Evolutionary conservation across 23 tunicate species (phyloP), one percentile per base, ranked within the genome.

Genomic region (Phallusia fumigata): DNA sequence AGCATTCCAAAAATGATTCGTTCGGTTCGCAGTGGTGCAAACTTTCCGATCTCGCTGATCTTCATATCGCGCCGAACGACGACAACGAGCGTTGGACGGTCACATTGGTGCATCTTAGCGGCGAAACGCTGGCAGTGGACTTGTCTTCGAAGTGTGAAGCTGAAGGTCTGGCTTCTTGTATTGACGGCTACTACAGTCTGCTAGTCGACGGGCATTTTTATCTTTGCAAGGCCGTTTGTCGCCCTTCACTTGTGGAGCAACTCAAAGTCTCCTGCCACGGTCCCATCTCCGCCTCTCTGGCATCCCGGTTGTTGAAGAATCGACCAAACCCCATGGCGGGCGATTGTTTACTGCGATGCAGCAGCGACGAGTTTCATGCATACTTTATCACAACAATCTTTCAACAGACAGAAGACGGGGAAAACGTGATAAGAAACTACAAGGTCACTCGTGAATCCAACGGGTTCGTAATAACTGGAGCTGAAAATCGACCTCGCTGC

Each of bases 131-230:
- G 30, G 52, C 83, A 8, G 58, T 94, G 13, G 58, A 58, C 11
- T 80, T 94, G 31, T 32, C 74, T 34, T 80, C 86, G 0, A 72
- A 50, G 21, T 34, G 22, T 2, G 89, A 81, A 58, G 98, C 94
- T 32, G 95, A 89, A 34, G 89, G 84, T 72, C 36, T 94, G 22
- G 98, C 94, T 51, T 83, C 94, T 32, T 86, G 98, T 53, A 84
- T 94, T 49, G 93, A 94, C 64, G 98, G 98, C 15, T 94, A 94
- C 77, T 89, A 94, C 52, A 35, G 76, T 49, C 80, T 94, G 0
- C 78, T 88, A 18, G 91, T 90, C 30, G 98, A 94, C 78, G 79
- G 90, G 0, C 94, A 94, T 52, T 88, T 89, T 64, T 94, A 86
- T 40, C 44, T 94, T 30, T 83, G 89, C 74, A 80, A 83, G 51